Evolutionary conservation across 2,113 vertebrate genomes (phyloP).

Genomic region (Oryzias woworae): DNA sequence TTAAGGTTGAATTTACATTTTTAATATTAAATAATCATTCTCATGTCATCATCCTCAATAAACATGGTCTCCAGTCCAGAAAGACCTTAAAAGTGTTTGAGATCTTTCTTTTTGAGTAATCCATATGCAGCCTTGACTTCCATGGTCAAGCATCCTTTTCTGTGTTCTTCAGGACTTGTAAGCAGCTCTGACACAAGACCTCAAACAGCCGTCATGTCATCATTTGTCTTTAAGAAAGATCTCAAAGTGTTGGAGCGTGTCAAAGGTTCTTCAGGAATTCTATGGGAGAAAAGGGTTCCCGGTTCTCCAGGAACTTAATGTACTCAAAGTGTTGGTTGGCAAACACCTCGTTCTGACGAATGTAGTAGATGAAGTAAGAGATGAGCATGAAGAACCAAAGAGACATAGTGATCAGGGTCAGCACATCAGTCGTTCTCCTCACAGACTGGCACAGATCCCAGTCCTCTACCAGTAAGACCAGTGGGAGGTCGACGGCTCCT

Average conservation of each 20-base stretch:
- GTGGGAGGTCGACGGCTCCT: conserved; percentile 73
- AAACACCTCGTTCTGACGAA: conserved; percentile 45
- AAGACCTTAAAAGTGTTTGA: no score
- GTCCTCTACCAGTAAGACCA: conserved; percentile 74
- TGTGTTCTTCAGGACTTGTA: no score
- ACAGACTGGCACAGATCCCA: conserved; percentile 76
- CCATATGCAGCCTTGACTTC: no score
- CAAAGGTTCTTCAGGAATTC: neutral
- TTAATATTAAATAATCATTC: no score
- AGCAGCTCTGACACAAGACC: no score
- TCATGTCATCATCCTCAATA: no score
- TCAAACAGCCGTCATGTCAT: no score
- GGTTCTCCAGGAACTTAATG: conserved; percentile 43
- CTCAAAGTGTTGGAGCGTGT: no score
- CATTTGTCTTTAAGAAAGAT: neutral
- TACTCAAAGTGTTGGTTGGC: conserved; percentile 39
- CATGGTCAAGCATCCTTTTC: no score
- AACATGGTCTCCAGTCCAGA: no score
- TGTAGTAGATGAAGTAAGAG: conserved; percentile 48
- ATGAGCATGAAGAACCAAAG: conserved; percentile 56
- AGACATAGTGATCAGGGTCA: conserved; percentile 58
- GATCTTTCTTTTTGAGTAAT: no score
- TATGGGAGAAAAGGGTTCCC: conserved; percentile 5
- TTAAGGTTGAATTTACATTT: no score
- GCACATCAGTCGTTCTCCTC: conserved; percentile 47